Conservation (phyloP, 30 jellyfish, hydroid and myxozoan species). For the Cassiopea xamachana region DNA sequence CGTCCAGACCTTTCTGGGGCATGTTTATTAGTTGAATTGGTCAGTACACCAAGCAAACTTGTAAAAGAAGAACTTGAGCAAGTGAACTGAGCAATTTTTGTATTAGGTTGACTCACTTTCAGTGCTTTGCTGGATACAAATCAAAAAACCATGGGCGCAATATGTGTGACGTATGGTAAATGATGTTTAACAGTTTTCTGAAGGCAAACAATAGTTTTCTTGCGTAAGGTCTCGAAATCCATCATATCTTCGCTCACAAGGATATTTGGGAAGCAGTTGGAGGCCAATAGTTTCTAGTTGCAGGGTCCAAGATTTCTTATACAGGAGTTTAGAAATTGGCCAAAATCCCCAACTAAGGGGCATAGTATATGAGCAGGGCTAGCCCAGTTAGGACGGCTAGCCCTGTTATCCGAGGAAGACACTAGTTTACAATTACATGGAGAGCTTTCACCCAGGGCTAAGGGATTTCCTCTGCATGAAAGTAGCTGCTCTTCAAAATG, state of each 20-base stretch:
- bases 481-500: too few relatives aligned
- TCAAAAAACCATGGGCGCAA: slow-evolving; percentile 13
- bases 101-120: slow-evolving; percentile 10
- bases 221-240: slow-evolving; percentile 12
- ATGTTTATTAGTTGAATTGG: background rate
- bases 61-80: background rate
- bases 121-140: slow-evolving; percentile 27
- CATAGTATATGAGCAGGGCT: too few relatives aligned
- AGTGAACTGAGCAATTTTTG: background rate
- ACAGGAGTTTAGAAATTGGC: background rate
- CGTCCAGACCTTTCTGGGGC: background rate
- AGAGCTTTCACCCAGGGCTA: too few relatives aligned
- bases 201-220: background rate
- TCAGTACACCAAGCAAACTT: background rate
- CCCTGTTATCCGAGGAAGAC: too few relatives aligned
- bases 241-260: slow-evolving; percentile 28
- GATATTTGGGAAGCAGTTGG: background rate
- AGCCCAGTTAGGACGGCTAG: too few relatives aligned
- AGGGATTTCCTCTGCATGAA: too few relatives aligned
- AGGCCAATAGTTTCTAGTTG: slow-evolving; percentile 22
- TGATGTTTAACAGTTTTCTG: background rate
- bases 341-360: background rate
- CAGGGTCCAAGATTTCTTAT: slow-evolving; percentile 41
- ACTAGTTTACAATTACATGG: too few relatives aligned
- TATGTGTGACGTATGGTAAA: slow-evolving; percentile 32